Conservation (phyloP, 2,797 vertebrate species). For the Coregonus suidteri region DNA sequence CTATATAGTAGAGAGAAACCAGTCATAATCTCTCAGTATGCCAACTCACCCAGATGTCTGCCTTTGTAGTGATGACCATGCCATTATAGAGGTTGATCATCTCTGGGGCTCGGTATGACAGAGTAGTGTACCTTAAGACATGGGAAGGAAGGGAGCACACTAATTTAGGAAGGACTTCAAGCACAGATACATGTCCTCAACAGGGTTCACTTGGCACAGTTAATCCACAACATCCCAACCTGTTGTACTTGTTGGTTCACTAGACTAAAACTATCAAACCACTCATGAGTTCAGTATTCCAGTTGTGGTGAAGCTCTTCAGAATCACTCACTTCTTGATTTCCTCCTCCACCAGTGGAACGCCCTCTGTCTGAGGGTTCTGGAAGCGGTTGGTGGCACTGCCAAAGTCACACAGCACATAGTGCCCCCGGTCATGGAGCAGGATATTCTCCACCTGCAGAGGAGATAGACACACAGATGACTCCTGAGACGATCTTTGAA, state of each 20-base stretch:
- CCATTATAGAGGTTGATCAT: constrained; percentile 98
- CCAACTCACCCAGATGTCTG: constrained; percentile 93
- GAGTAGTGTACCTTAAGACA: constrained; percentile 89
- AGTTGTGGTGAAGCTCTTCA: not conserved
- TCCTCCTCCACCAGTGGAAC: constrained; percentile 92
- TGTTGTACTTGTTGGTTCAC: not conserved
- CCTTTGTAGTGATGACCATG: constrained; percentile 93
- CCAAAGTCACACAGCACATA: constrained; percentile 98
- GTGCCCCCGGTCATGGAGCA: constrained; percentile 95
- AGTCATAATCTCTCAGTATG: not conserved
- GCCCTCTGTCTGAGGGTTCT: constrained; percentile 93
- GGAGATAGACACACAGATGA: not conserved
- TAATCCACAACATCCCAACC: not conserved
- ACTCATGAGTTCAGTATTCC: not conserved
- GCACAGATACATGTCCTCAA: not conserved
- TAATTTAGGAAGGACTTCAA: not conserved
- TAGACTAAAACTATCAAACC: not conserved
- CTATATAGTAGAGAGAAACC: not conserved
- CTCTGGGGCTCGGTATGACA: constrained; percentile 96
- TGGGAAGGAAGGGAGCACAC: not conserved
- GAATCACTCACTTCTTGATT: constrained; percentile 90
- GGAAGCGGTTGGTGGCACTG: constrained; percentile 93
- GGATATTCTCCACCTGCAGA: constrained; percentile 94
- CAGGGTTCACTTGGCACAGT: not conserved
- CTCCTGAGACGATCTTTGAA: not conserved